These are phyloP conservation scores for Callyntrura guangdongensis DNA, from an alignment of 2,888 invertebrate genomes.

Conservation along the genomic window DNA sequence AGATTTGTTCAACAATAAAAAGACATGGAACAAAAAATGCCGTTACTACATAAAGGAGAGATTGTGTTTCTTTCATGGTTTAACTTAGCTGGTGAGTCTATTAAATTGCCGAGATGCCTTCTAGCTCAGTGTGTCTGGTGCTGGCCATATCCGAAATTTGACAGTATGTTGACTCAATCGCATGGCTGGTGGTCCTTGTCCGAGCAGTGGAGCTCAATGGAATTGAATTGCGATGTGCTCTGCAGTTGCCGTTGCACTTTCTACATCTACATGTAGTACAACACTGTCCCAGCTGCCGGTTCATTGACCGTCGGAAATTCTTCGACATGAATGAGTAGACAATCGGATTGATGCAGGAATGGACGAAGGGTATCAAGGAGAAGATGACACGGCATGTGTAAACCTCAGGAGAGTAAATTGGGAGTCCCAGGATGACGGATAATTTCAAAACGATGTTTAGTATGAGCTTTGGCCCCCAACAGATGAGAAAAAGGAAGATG, in stretches of 20 bases:
- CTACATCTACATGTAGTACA: conserved; percentile 81
- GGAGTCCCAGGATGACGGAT: conserved; percentile 82
- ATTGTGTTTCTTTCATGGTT: conserved; percentile 3
- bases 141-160: conserved; percentile 79
- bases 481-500: conserved; percentile 86
- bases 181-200: conserved; percentile 74
- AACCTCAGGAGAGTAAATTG: conserved; percentile 85
- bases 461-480: conserved; percentile 87
- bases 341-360: conserved; percentile 85
- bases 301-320: conserved; percentile 85
- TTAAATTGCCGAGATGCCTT: conserved; percentile 81
- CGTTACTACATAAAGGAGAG: not conserved
- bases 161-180: conserved; percentile 83
- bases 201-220: conserved; percentile 82
- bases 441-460: conserved; percentile 86
- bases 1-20: conserved; percentile 7
- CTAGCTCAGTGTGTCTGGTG: conserved; percentile 83
- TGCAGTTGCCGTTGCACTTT: conserved; percentile 79
- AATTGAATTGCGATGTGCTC: conserved; percentile 77
- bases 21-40: not conserved
- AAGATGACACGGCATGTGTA: conserved; percentile 85
- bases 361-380: conserved; percentile 86
- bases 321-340: conserved; percentile 86
- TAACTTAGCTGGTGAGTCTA: conserved; percentile 25
- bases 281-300: conserved; percentile 84